Base-by-base conservation (phyloP, 2,888 invertebrate species). In the Dryomyza anilis region DNA sequence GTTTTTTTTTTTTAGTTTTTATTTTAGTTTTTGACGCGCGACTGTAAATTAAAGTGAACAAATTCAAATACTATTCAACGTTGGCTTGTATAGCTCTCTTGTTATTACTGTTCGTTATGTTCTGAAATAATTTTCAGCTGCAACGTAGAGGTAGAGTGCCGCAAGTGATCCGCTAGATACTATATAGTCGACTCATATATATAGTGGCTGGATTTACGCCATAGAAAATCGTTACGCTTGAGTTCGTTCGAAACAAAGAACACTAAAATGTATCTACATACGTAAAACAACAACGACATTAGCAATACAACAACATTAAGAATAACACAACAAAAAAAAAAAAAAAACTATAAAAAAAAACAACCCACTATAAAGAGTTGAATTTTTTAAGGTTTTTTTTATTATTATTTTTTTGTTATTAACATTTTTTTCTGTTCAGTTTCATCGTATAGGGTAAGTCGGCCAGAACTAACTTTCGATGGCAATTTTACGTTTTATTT, bases 171-270 rank as follows among this genome's bases (percentile, higher is more conserved):
- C 45, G 27, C 57, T 39, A 57, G 57, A 45, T 53, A 27, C 25
- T 56, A 30, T 59, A 50, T 5, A 25, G n/a, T 39, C 50, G 25
- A 23, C 19, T 48, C 46, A n/a, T n/a, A n/a, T n/a, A n/a, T n/a
- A n/a, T n/a, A n/a, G n/a, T 55, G 33, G 55, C 62, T 53, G 77
- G 78, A 79, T 79, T 79, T 79, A 77, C 80, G 80, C 81, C 80
- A 78, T 79, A 79, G 78, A 80, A 80, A 80, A 80, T 72, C 78
- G 80, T 81, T 79, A 79, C 78, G 81, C 81, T 80, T 76, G 81
- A 81, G 79, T 81, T 81, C 75, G 75, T 76, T 77, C 77, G 72
- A 76, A 79, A 80, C 78, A 79, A 80, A 79, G 81, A 81, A 81
- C 78, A 76, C 76, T 79, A 74, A 80, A 79, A 76, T 78, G 78